A percentile compares a stretch with the other conserved stretches of the same genome.
These are phyloP conservation scores for Spea bombifrons DNA, from an alignment of 2,113 vertebrate genomes.

Conservation along the genomic window DNA sequence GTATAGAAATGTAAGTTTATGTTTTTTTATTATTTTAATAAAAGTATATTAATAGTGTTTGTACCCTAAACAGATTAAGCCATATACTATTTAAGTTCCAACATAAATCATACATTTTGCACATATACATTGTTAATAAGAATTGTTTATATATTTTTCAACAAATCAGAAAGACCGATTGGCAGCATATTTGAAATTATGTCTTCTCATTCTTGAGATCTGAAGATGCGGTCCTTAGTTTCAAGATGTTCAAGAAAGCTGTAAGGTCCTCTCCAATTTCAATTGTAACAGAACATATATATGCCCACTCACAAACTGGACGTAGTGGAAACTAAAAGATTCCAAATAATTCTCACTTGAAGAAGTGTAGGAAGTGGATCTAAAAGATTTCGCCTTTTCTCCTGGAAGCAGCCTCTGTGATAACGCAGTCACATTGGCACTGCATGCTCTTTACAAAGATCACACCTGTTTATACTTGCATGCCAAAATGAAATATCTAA, in stretches of 20 bases:
- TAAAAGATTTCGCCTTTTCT: slow-evolving; percentile 24
- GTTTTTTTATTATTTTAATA: too few relatives aligned
- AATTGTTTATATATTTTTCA: too few relatives aligned
- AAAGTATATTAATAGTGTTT: too few relatives aligned
- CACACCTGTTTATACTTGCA: slow-evolving; percentile 31
- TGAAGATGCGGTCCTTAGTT: too few relatives aligned
- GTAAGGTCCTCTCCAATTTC: background rate
- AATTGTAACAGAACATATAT: slow-evolving; percentile 22
- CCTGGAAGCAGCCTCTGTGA: slow-evolving; percentile 27
- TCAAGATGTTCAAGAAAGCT: background rate
- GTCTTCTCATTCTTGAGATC: too few relatives aligned
- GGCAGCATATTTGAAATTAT: too few relatives aligned
- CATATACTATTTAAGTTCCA: too few relatives aligned
- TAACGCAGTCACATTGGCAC: slow-evolving; percentile 14
- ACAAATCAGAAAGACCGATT: too few relatives aligned
- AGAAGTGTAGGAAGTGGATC: slow-evolving; percentile 9
- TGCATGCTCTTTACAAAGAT: slow-evolving; percentile 28
- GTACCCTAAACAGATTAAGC: too few relatives aligned
- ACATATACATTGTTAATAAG: too few relatives aligned
- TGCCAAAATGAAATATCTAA: slow-evolving; percentile 37
- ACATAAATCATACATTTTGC: too few relatives aligned
- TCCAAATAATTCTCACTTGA: slow-evolving; percentile 19
- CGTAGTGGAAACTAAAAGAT: background rate
- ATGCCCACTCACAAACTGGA: slow-evolving; percentile 29
- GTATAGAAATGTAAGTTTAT: too few relatives aligned